These are phyloP conservation scores for Lutjanus erythropterus DNA, from an alignment of 2,113 vertebrate species.

Conservation along the genomic window DNA sequence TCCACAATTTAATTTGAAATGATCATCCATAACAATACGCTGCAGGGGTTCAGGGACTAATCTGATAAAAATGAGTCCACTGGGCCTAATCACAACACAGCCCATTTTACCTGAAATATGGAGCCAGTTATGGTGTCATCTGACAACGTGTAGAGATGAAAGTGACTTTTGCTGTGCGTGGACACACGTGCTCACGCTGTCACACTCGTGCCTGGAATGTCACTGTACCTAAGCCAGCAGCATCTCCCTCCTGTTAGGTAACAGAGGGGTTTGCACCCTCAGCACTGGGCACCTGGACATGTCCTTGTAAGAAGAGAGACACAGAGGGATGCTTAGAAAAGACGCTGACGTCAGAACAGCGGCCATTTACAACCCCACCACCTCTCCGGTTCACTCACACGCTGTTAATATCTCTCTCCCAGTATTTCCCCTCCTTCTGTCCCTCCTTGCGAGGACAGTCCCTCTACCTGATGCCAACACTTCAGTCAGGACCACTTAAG, in stretches of 20 bases:
- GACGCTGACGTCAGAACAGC: constrained; percentile 58
- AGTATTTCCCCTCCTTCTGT: constrained; percentile 32
- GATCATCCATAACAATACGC: constrained; percentile 8
- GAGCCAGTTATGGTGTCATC: background rate
- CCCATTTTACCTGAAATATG: background rate
- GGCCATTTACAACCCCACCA: constrained; percentile 3
- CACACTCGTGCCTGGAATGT: constrained; percentile 14
- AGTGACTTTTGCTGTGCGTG: constrained; percentile 27
- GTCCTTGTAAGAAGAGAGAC: constrained; percentile 63
- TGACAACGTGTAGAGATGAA: background rate
- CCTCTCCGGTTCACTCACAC: constrained; percentile 1
- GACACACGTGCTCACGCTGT: background rate
- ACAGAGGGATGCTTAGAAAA: constrained; percentile 61
- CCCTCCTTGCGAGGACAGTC: constrained; percentile 62
- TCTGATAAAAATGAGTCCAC: constrained; percentile 17
- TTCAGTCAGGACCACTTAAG: constrained; percentile 73
- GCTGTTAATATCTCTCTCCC: background rate
- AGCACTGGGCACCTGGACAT: constrained; percentile 51
- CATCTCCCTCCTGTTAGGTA: constrained; percentile 31
- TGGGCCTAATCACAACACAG: background rate
- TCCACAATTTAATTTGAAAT: constrained; percentile 15
- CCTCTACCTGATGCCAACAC: constrained; percentile 66
- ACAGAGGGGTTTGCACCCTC: constrained; percentile 52
- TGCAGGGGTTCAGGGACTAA: constrained; percentile 18
- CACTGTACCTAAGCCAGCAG: constrained; percentile 14